Percentiles rank a stretch among this genome's conserved stretches.
Conservation (phyloP, 2,113 vertebrate genomes). For the Syrrhaptes paradoxus region DNA sequence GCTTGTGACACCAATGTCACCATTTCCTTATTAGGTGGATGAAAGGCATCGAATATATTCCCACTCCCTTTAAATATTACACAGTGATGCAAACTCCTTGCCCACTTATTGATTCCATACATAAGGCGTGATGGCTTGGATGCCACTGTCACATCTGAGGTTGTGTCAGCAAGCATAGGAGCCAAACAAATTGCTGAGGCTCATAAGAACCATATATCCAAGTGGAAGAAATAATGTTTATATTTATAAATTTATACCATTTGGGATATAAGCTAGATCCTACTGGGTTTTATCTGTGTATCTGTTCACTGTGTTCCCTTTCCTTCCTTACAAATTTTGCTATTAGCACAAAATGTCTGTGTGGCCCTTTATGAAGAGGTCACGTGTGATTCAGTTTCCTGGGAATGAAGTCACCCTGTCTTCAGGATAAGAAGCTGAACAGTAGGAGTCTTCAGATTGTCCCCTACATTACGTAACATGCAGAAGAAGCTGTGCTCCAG, state of each 20-base stretch:
- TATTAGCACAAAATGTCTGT: rapidly evolving
- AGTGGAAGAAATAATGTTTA: not conserved
- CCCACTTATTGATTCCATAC: not conserved
- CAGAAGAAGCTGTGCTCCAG: not conserved
- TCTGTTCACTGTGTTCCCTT: not conserved
- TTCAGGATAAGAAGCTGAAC: not conserved
- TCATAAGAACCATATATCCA: not conserved
- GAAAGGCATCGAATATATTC: not conserved
- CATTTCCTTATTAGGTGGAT: not conserved
- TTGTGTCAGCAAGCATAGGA: not conserved
- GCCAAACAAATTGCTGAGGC: not conserved
- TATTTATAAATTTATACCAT: not conserved
- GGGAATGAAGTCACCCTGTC: not conserved
- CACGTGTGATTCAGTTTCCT: not conserved
- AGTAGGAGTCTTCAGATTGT: not conserved
- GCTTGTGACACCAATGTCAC: not conserved
- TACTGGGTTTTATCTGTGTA: not conserved
- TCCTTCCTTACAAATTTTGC: not conserved
- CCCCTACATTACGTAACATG: not conserved
- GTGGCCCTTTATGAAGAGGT: not conserved
- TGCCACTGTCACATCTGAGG: not conserved
- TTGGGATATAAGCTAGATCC: rapidly evolving
- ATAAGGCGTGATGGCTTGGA: not conserved
- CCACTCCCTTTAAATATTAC: not conserved
- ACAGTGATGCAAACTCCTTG: not conserved